Evolutionary conservation across 2,888 invertebrate species (phyloP), one percentile per base, ranked within the genome.

Genomic region (Peribatodes rhomboidaria): DNA sequence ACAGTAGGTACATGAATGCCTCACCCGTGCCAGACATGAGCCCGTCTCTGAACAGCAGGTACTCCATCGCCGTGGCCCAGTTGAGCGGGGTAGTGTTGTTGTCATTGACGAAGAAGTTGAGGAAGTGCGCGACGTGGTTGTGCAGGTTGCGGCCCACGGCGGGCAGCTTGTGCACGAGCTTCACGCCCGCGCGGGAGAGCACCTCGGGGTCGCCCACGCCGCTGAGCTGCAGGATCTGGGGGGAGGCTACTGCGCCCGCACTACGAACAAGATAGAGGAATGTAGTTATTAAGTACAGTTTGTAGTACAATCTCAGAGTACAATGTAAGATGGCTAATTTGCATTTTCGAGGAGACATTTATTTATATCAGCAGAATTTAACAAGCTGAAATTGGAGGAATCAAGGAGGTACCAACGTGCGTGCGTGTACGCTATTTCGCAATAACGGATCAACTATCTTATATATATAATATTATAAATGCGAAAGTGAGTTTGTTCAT

Each of bases 31-130:
- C 98, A 13, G 97, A 97, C 97, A 98, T 97, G 0, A 98, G 94
- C 1, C 97, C 98, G 83, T 98, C 98, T 61, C 98, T 94, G 88
- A 98, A 97, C 11, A 98, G 94, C 31, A 98, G 88, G 78, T 98
- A 98, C 84, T 98, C 98, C 97, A 98, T 98, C 1, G 97, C 97
- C 0, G 97, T 97, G 16, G 97, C 97, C 97, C 97, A 98, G 88
- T 98, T 98, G n/a, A 98, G 94, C 0, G 97, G 96, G 0, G 97
- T 94, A 0, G 97, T 97, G 80, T 98, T 96, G 64, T 97, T 96
- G 80, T 98, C 97, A 71, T 97, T 97, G 56, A 98, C 96, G 18
- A 95, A 94, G 90, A 97, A 98, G 85, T 95, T 96, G 53, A 97
- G 88, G 80, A 96, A 96, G 87, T 95, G 96, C 0, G 97, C 96